Evolutionary conservation across 2,888 invertebrate species (phyloP), one percentile per base, ranked within the genome.

Genomic region (Thysanoteuthis rhombus): DNA sequence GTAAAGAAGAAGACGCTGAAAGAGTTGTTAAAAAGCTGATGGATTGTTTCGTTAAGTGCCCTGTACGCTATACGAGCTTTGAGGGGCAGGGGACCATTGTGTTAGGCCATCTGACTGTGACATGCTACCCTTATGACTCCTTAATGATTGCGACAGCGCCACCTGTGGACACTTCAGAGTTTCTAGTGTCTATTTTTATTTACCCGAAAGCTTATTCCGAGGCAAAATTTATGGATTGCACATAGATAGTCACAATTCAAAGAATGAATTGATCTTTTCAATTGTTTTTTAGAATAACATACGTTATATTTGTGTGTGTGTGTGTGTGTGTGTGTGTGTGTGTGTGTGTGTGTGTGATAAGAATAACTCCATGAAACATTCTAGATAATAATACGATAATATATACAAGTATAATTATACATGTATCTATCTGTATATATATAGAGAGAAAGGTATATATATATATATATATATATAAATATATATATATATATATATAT

Each of bases 41-140:
- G 75, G 75, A 75, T 75, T 75, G n/a, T 75, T 75, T 75, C 75
- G 75, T 75, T 75, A 75, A 75, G 75, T 75, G 75, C n/a, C n/a
- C 5, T n/a, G n/a, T n/a, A 75, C 75, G n/a, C 75, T 75, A 75
- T n/a, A 75, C 75, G n/a, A 75, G n/a, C n/a, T 75, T 75, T n/a
- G 12, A 75, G 16, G 75, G 75, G 75, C n/a, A 75, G 75, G 75
- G 75, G 75, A 75, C 75, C 75, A 75, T 75, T 75, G 75, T 75
- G 75, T n/a, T 75, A 75, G 75, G 75, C 75, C 75, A 75, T 75
- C 75, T 75, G 75, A 75, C 75, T 75, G 75, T 75, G 75, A 75
- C 75, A 75, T 75, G 75, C n/a, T 75, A 75, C 75, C 75, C 75
- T 75, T 75, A 75, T 75, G n/a, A 75, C n/a, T 75, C 16, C n/a